These are phyloP conservation scores for Muscicapa striata DNA, from an alignment of 2,797 vertebrate species.

Conservation along the genomic window DNA sequence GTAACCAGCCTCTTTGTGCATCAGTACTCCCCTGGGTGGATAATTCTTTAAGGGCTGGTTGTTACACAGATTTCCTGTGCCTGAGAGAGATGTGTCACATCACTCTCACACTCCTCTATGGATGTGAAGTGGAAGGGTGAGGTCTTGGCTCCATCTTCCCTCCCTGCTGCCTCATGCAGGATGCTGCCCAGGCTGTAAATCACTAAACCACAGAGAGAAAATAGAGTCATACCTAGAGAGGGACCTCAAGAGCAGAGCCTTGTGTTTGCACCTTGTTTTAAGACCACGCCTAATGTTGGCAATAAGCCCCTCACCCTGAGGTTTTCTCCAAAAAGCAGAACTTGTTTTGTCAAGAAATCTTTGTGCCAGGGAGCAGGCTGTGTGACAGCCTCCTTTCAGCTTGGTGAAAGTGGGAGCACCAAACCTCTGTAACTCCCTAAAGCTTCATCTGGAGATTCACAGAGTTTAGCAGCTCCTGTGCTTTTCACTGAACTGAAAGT, in stretches of 20 bases:
- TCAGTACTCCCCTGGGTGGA: neutral
- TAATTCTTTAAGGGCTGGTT: neutral
- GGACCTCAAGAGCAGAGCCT: neutral
- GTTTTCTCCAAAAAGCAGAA: neutral
- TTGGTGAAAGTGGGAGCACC: neutral
- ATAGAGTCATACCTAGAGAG: neutral
- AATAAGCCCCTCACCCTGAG: rapidly evolving
- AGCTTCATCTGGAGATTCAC: neutral
- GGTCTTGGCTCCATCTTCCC: rapidly evolving
- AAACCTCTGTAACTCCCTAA: neutral
- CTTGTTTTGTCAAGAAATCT: neutral
- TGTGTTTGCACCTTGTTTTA: neutral
- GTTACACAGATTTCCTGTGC: neutral
- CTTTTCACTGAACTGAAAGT: neutral
- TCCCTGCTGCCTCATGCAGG: neutral
- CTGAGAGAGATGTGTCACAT: neutral
- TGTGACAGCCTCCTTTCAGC: neutral
- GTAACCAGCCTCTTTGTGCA: neutral
- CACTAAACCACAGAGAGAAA: neutral
- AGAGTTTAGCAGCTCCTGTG: neutral
- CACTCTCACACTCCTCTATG: neutral
- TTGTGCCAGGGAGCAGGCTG: neutral
- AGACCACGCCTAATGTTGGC: neutral
- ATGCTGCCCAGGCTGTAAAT: neutral
- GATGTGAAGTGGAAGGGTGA: neutral